phyloP scores from a whole-genome alignment of 2,113 vertebrate genomes.

The Emydura subglobosa region DNA sequence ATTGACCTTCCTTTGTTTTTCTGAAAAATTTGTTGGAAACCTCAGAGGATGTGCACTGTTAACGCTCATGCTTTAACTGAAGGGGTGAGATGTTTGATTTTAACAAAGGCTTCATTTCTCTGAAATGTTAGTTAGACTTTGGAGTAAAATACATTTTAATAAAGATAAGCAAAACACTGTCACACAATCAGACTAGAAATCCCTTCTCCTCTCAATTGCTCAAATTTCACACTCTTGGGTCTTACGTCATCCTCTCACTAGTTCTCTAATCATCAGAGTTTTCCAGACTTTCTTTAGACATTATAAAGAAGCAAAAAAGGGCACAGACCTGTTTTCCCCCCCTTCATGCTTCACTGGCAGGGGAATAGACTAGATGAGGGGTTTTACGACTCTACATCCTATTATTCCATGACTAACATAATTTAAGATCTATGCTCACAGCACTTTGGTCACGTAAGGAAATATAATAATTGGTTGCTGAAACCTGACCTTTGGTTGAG shows the following conservation, averaged over 20 bases:
- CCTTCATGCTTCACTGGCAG: too few relatives aligned
- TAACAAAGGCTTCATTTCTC: constrained; percentile 1
- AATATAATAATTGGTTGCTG: fast-evolving
- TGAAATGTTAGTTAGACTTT: constrained; percentile 53
- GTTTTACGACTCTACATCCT: neutral
- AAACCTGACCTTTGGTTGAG: fast-evolving
- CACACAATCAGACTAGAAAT: neutral
- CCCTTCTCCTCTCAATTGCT: neutral
- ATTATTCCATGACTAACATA: neutral
- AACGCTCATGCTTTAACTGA: constrained; percentile 5
- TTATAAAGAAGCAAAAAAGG: neutral
- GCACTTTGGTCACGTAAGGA: neutral
- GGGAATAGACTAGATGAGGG: neutral
- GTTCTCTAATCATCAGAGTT: neutral
- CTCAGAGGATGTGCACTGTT: neutral
- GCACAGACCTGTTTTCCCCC: neutral
- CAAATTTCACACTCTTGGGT: neutral
- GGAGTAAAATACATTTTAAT: constrained; percentile 1
- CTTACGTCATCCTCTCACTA: neutral
- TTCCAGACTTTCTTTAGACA: neutral
- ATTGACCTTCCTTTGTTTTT: neutral
- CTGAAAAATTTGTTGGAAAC: neutral
- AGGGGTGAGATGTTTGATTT: neutral
- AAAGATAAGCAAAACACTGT: neutral
- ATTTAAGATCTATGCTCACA: neutral